Conservation (phyloP, 2,888 invertebrate species). For the Falcaria lacertinaria region DNA sequence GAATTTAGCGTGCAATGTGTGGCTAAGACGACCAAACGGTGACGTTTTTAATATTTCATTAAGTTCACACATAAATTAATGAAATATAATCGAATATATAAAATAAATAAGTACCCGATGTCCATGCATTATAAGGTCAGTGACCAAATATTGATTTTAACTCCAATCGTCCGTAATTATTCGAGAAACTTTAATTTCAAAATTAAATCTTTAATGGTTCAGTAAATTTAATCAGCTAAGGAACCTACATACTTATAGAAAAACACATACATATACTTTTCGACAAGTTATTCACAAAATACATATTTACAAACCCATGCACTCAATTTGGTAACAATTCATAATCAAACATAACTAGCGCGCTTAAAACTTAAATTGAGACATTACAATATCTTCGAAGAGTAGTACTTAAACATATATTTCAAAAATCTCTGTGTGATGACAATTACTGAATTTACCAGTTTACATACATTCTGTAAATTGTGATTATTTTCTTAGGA, state of each 20-base stretch:
- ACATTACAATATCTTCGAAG: conserved; percentile 5
- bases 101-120: too few species aligned
- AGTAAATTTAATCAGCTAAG: neutral
- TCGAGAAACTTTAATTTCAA: neutral
- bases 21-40: too few species aligned
- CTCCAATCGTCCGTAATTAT: neutral
- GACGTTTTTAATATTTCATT: too few species aligned
- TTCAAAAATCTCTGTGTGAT: conserved; percentile 2
- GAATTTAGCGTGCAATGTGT: too few species aligned
- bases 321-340: conserved; percentile 35
- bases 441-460: too few species aligned
- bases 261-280: neutral
- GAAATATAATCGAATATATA: too few species aligned
- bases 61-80: too few species aligned
- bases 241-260: neutral
- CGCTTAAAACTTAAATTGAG: conserved; percentile 16
- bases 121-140: too few species aligned
- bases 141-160: too few species aligned
- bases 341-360: conserved; percentile 19
- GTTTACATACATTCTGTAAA: too few species aligned
- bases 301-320: conserved; percentile 15
- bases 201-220: too few species aligned
- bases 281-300: neutral
- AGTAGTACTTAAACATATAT: neutral
- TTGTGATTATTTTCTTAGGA: too few species aligned